These are phyloP conservation scores for Solen grandis DNA, from an alignment of 1,140 invertebrate genomes.

Conservation along the genomic window DNA sequence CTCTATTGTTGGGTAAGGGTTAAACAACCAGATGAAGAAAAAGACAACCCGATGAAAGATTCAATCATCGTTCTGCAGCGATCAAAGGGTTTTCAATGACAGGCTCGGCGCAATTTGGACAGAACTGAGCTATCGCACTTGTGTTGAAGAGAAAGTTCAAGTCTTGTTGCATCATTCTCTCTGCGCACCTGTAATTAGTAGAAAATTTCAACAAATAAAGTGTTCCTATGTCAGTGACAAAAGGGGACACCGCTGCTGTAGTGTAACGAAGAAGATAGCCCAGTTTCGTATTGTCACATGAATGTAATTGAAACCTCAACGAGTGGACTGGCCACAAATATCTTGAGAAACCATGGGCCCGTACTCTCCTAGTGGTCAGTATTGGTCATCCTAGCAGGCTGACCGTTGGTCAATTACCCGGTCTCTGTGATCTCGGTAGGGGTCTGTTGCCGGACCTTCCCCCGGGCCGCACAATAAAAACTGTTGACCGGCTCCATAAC, in stretches of 20 bases:
- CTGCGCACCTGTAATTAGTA: background rate
- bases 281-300: background rate
- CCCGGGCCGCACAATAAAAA: constrained; percentile 46
- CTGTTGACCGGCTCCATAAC: constrained; percentile 10
- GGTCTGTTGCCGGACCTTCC: constrained; percentile 11
- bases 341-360: constrained; percentile 25
- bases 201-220: background rate
- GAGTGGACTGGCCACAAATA: constrained; percentile 48
- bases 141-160: background rate
- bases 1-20: no score
- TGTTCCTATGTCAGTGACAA: background rate
- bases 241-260: background rate
- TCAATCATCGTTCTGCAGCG: no score
- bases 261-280: background rate
- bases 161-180: no score
- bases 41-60: no score
- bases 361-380: constrained; percentile 33
- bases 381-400: constrained; percentile 46
- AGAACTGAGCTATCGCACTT: background rate
- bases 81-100: no score
- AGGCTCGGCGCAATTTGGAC: no score
- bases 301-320: constrained; percentile 46
- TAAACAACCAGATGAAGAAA: no score
- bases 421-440: constrained; percentile 55
- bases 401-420: constrained; percentile 56